These are phyloP conservation scores for Pangasianodon gigas DNA, from an alignment of 2,113 vertebrate genomes.

Conservation along the genomic window DNA sequence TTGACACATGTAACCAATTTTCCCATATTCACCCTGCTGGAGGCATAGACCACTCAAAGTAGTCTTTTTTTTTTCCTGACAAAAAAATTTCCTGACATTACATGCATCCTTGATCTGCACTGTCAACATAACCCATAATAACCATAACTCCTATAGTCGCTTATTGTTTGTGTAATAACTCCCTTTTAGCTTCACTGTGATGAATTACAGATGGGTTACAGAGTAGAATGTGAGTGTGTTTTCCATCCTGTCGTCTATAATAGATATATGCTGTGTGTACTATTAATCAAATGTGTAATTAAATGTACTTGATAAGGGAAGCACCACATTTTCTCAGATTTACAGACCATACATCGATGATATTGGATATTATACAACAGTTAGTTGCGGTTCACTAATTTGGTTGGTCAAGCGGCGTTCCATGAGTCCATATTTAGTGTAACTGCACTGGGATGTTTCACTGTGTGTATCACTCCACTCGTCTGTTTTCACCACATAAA, in stretches of 20 bases:
- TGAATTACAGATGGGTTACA: not conserved
- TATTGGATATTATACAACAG: not conserved
- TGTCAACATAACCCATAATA: not conserved
- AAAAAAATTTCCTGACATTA: not conserved
- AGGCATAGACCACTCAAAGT: not conserved
- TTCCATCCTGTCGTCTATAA: not conserved
- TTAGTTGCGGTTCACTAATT: not conserved
- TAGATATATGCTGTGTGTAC: not conserved
- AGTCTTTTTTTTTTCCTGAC: not conserved
- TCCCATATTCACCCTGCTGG: conserved; percentile 25
- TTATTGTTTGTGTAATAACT: not conserved
- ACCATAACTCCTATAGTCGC: not conserved
- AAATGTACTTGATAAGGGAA: not conserved
- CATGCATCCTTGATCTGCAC: not conserved
- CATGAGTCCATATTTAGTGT: not conserved
- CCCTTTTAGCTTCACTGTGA: not conserved
- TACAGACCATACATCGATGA: not conserved
- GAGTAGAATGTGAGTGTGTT: not conserved
- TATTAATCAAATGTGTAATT: not conserved
- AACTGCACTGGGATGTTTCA: not conserved
- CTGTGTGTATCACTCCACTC: not conserved
- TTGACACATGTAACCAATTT: conserved; percentile 49
- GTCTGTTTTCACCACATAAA: no score
- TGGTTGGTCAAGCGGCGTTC: not conserved
- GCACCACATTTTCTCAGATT: not conserved